Evolutionary conservation across 2,797 vertebrate species (phyloP), one percentile per base, ranked within the genome.

Genomic region (Tokudaia tokunoshimensis): DNA sequence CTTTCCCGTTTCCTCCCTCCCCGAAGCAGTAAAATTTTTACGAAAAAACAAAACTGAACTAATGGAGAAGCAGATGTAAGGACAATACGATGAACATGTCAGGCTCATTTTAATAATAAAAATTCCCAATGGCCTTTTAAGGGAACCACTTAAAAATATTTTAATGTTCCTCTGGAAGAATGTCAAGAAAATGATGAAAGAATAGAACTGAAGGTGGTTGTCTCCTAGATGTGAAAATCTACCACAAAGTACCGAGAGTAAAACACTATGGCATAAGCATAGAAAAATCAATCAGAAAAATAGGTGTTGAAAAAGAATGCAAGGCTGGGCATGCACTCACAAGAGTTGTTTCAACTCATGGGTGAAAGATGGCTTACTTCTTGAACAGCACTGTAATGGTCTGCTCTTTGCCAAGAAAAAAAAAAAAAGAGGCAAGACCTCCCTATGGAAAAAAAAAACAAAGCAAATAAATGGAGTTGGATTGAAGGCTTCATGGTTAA

Each of bases 91-190:
- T 90, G 67, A 89, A 94, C 79, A 93, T 74, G 65, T 61, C 63
- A 87, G 67, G 34, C 15, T 87, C 80, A 55, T 79, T 63, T 94
- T 95, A 89, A 57, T 84, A 91, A 81, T 57, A 91, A 95, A 72
- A 94, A 75, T 63, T 91, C 22, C 76, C 85, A 92, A 22, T 83
- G 41, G 52, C 74, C 63, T 90, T 87, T 89, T 92, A 90, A 91
- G 41, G 52, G 37, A 93, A 92, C 88, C 26, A 75, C 78, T 79
- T 92, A 87, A 96, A 96, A 95, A 92, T 70, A 83, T 94, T 93
- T 92, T 89, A 89, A 74, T 79, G 15, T 61, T 90, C 75, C 75
- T 95, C 47, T 80, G 70, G 47, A 94, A 85, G 74, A 93, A 61
- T 83, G 20, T 92, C 55, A 67, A 88, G 81, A 83, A 92, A 88